Percentiles rank a stretch among this genome's conserved stretches.
Conservation (phyloP, 2,888 invertebrate species). For the Synergus gifuensis region DNA sequence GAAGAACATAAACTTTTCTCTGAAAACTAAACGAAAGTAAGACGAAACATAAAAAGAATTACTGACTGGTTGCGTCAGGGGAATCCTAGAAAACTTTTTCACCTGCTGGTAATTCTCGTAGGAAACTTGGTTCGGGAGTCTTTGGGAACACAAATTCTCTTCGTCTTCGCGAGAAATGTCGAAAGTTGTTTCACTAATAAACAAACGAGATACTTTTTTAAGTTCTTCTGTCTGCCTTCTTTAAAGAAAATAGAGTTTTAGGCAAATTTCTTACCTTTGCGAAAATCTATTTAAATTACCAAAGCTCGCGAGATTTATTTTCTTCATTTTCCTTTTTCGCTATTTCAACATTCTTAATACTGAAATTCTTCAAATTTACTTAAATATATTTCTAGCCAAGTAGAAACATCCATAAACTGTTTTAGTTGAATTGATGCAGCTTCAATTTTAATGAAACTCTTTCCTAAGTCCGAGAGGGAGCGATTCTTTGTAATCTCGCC, state of each 20-base stretch:
- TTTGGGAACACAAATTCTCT: constrained; percentile 18
- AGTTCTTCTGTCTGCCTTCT: constrained; percentile 5
- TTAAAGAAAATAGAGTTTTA: constrained; percentile 6
- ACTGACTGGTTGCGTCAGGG: constrained; percentile 26
- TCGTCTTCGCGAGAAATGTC: constrained; percentile 21
- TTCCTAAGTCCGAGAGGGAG: neutral
- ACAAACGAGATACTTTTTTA: constrained; percentile 31
- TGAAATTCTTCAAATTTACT: neutral
- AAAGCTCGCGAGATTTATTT: neutral
- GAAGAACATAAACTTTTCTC: neutral
- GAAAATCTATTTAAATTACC: constrained; percentile 12
- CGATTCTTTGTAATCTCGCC: neutral
- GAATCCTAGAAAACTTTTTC: constrained; percentile 43
- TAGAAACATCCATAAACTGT: neutral
- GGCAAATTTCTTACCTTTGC: neutral
- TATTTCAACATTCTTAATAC: neutral
- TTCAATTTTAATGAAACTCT: neutral
- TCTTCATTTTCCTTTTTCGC: neutral
- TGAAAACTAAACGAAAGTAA: constrained; percentile 8
- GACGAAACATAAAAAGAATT: constrained; percentile 23
- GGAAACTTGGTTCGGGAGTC: constrained; percentile 43
- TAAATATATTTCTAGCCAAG: neutral
- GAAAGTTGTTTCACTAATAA: constrained; percentile 37
- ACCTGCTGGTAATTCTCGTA: constrained; percentile 48
- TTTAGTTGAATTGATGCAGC: neutral